Percentiles rank a stretch among this genome's conserved stretches.
These are phyloP conservation scores for Sorex maritimensis DNA, from an alignment of 2,797 vertebrate species.

Conservation along the genomic window DNA sequence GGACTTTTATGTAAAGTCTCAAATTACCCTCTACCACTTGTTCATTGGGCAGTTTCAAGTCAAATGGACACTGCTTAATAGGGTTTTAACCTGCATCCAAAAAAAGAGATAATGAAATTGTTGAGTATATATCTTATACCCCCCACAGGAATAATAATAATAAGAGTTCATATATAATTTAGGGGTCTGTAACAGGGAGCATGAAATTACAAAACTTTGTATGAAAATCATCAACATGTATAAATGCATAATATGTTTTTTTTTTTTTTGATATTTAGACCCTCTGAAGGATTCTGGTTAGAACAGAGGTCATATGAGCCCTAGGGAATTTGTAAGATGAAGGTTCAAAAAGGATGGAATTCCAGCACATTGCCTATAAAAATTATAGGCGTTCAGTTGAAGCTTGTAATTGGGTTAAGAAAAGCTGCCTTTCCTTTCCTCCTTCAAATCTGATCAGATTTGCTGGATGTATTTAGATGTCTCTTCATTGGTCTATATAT, in stretches of 20 bases:
- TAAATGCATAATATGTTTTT: not conserved
- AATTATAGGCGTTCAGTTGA: not conserved
- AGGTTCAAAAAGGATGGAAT: not conserved
- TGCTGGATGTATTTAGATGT: not conserved
- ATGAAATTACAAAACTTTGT: not conserved
- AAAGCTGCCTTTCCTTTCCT: not conserved
- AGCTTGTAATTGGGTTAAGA: not conserved
- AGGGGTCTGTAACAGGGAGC: not conserved
- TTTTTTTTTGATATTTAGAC: not conserved
- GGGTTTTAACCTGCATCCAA: not conserved
- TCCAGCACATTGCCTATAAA: not conserved
- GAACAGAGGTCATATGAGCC: not conserved
- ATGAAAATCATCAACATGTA: not conserved
- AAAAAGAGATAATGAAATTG: not conserved
- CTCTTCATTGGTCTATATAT: not conserved
- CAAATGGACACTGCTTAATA: not conserved
- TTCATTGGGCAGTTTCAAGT: not conserved
- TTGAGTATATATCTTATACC: not conserved
- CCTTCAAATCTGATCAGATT: not conserved
- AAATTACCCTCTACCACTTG: not conserved
- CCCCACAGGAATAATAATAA: no score
- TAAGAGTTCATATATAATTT: not conserved
- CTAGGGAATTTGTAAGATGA: not conserved
- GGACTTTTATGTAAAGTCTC: not conserved
- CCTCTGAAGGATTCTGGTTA: not conserved